Percentiles rank a stretch among this genome's conserved stretches.
These are phyloP conservation scores for Pycnomerus fuliginosus DNA, from an alignment of 2,888 invertebrate species.

Conservation along the genomic window DNA sequence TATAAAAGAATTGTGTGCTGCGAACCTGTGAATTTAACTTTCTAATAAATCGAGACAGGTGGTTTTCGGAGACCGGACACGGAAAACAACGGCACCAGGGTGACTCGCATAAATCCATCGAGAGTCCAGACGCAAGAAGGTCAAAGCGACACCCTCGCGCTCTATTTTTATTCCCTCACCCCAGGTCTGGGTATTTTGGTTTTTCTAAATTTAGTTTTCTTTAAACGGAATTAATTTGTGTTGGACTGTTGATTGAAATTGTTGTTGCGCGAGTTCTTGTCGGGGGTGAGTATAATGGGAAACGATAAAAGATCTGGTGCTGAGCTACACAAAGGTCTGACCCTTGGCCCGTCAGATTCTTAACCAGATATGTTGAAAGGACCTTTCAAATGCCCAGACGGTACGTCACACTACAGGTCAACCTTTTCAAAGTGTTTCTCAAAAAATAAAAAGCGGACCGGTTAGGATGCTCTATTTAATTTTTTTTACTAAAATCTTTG, in stretches of 20 bases:
- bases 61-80: constrained; percentile 35
- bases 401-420: constrained; percentile 31
- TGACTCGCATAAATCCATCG: constrained; percentile 20
- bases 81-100: constrained; percentile 9
- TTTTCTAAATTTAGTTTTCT: constrained; percentile 26
- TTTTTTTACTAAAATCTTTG: constrained; percentile 17
- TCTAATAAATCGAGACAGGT: constrained; percentile 45
- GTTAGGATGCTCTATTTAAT: constrained; percentile 19
- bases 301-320: constrained; percentile 23
- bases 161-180: constrained; percentile 17
- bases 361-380: constrained; percentile 37
- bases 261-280: not conserved
- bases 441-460: constrained; percentile 20
- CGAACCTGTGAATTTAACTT: constrained; percentile 45
- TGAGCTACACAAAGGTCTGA: constrained; percentile 34
- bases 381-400: constrained; percentile 35
- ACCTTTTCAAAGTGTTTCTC: constrained; percentile 12
- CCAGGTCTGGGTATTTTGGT: constrained; percentile 26
- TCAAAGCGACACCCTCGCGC: constrained; percentile 14
- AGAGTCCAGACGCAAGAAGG: constrained; percentile 13
- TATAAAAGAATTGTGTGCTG: constrained; percentile 32
- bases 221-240: not conserved
- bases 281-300: constrained; percentile 13
- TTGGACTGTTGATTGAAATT: not conserved
- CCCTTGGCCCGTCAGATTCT: constrained; percentile 43